Evolutionary conservation across 2,888 invertebrate species (phyloP).

Genomic region (Notodonta ziczac): DNA sequence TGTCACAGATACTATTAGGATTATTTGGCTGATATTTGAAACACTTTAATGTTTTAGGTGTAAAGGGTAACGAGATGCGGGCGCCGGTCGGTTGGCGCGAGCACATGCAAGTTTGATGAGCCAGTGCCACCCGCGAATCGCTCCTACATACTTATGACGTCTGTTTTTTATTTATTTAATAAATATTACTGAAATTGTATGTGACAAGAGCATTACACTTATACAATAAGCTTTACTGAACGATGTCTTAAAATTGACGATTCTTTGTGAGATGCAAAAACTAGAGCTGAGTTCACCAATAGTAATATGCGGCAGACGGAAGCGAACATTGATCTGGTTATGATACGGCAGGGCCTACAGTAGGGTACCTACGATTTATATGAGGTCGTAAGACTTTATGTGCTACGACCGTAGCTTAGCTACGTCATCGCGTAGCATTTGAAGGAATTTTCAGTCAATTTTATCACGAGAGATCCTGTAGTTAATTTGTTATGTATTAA

Average conservation of each 20-base stretch:
- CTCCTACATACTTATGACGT: constrained; percentile 59
- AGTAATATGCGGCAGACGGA: too few species aligned
- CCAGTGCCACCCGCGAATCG: constrained; percentile 35
- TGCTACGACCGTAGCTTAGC: constrained; percentile 15
- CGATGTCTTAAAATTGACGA: too few species aligned
- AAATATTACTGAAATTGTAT: constrained; percentile 49
- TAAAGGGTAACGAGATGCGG: constrained; percentile 55
- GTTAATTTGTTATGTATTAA: too few species aligned
- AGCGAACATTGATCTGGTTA: too few species aligned
- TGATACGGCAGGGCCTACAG: too few species aligned
- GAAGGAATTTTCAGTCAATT: too few species aligned
- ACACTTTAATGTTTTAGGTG: constrained; percentile 8
- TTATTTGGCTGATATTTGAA: not conserved
- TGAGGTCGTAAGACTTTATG: not conserved
- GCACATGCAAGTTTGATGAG: constrained; percentile 73
- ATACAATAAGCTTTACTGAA: constrained; percentile 13
- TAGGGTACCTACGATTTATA: too few species aligned
- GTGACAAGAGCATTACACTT: constrained; percentile 28
- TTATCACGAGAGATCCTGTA: too few species aligned
- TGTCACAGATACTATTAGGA: too few species aligned
- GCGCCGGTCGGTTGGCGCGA: constrained; percentile 39
- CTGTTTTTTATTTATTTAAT: constrained; percentile 63
- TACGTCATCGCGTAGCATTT: constrained; percentile 7
- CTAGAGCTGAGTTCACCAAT: too few species aligned
- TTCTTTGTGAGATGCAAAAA: too few species aligned